These are phyloP conservation scores for Nemopilema nomurai DNA, from an alignment of 30 jellyfish, hydroid and myxozoan genomes.

Conservation along the genomic window DNA sequence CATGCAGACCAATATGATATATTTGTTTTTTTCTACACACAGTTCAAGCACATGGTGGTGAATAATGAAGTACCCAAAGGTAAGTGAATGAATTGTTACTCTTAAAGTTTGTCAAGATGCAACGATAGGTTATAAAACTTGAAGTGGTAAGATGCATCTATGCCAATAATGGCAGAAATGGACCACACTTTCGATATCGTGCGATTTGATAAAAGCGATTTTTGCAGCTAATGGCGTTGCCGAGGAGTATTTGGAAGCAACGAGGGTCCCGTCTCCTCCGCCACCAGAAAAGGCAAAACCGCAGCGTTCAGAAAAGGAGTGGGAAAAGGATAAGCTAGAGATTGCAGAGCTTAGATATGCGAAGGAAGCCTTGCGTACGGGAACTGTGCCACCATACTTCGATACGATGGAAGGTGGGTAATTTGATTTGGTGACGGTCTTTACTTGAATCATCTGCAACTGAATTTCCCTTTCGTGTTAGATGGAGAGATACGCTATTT, in stretches of 20 bases:
- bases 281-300: slow-evolving; percentile 77
- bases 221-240: slow-evolving; percentile 1
- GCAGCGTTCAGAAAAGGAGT: slow-evolving; percentile 56
- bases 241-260: slow-evolving; percentile 55
- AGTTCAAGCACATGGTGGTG: neutral
- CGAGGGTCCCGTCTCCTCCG: slow-evolving; percentile 69
- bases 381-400: slow-evolving; percentile 81
- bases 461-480: too few species aligned
- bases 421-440: neutral
- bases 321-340: slow-evolving; percentile 80
- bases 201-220: neutral
- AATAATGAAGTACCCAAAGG: neutral
- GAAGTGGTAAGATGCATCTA: neutral
- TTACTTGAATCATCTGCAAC: too few species aligned
- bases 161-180: neutral
- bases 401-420: slow-evolving; percentile 78
- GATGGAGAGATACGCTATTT: too few species aligned
- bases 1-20: too few species aligned
- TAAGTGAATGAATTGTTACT: neutral
- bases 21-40: neutral
- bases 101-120: too few species aligned
- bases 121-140: too few species aligned
- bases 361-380: slow-evolving; percentile 39
- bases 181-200: neutral
- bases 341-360: slow-evolving; percentile 74